Conservation (phyloP, 2,113 vertebrate genomes). For the Corythoichthys haematopterus region DNA sequence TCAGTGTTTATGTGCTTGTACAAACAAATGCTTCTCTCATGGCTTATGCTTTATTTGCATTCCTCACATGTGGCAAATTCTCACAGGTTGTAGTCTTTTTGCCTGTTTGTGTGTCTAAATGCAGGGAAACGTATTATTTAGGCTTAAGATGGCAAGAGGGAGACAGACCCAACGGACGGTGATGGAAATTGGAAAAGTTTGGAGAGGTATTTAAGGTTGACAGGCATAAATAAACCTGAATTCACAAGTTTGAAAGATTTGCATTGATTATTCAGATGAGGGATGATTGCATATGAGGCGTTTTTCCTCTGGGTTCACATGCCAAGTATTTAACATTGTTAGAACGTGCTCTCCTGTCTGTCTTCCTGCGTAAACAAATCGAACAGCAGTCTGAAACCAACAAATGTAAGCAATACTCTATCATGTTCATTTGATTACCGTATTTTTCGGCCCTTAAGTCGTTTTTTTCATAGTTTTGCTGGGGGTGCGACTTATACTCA, state of each 20-base stretch:
- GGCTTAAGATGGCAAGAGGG: background rate
- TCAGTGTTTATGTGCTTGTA: slow-evolving; percentile 8
- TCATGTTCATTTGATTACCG: too few relatives aligned
- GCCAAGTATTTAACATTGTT: background rate
- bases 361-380: background rate
- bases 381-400: background rate
- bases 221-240: background rate
- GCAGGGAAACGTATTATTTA: background rate
- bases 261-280: background rate
- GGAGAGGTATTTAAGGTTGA: background rate
- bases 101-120: background rate
- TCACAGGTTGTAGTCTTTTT: slow-evolving; percentile 14
- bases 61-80: slow-evolving; percentile 39
- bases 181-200: background rate
- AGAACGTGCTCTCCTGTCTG: background rate
- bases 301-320: background rate
- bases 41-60: slow-evolving; percentile 32
- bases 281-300: background rate
- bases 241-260: background rate
- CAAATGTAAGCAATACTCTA: background rate
- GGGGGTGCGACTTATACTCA: too few relatives aligned
- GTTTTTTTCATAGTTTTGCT: too few relatives aligned
- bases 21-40: slow-evolving; percentile 24
- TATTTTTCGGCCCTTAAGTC: too few relatives aligned
- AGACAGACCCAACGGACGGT: background rate